These are phyloP conservation scores for Cavia porcellus DNA, from an alignment of 2,113 vertebrate species.

Conservation along the genomic window DNA sequence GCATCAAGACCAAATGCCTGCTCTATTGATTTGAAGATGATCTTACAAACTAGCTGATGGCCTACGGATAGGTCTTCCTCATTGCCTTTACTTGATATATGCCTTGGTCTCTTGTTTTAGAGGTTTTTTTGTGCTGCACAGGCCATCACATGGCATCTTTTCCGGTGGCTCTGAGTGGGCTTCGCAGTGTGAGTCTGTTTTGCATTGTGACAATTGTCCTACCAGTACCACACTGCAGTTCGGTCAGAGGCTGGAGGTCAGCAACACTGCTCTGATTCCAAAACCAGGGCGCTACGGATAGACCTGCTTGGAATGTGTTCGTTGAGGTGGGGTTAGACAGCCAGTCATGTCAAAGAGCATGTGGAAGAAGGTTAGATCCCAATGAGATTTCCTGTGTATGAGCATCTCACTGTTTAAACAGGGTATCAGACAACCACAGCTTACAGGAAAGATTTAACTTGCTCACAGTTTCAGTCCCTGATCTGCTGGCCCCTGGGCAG, in stretches of 20 bases:
- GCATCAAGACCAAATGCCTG: not conserved
- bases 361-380: not conserved
- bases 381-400: no score
- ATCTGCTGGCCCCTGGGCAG: no score
- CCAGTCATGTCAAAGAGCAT: not conserved
- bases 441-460: no score
- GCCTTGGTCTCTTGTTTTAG: not conserved
- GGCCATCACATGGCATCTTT: conserved; percentile 32
- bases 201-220: not conserved
- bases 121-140: conserved; percentile 1
- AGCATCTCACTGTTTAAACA: no score
- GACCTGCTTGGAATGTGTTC: not conserved
- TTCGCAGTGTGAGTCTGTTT: not conserved
- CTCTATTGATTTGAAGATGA: conserved; percentile 56
- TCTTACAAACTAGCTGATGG: not conserved
- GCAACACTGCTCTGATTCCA: not conserved
- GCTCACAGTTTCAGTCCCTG: no score
- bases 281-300: not conserved
- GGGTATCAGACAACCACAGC: no score
- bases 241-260: not conserved
- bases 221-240: not conserved
- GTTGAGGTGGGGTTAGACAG: not conserved
- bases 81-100: not conserved
- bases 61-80: not conserved
- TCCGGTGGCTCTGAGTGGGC: conserved; percentile 12